These are phyloP conservation scores for Pangasius larnaudii DNA, from an alignment of 2,797 vertebrate species.

Conservation along the genomic window DNA sequence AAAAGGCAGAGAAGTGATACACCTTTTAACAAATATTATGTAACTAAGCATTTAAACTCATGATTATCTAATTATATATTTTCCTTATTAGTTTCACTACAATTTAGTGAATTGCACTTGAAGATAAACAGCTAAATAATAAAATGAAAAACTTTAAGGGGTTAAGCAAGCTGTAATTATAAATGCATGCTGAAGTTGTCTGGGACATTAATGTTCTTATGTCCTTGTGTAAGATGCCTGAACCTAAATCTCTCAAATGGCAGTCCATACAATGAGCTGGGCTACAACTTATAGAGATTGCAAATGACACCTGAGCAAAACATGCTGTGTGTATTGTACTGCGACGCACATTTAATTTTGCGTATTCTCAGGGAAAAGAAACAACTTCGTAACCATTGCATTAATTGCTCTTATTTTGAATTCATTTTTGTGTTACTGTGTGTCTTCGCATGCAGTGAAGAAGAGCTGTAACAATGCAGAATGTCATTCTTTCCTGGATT, in stretches of 20 bases:
- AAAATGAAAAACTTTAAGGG: background rate
- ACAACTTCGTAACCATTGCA: background rate
- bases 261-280: background rate
- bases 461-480: background rate
- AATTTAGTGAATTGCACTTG: background rate
- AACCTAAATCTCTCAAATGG: constrained; percentile 25
- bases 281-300: background rate
- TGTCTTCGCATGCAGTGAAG: background rate
- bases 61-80: background rate
- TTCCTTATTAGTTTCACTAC: background rate
- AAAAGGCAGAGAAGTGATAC: background rate
- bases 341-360: background rate
- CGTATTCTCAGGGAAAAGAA: background rate
- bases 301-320: background rate
- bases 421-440: background rate
- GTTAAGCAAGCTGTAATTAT: background rate
- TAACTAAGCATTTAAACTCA: background rate
- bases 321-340: background rate
- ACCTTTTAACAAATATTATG: background rate
- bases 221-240: constrained; percentile 6
- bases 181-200: background rate
- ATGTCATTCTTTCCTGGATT: background rate
- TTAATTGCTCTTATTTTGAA: background rate
- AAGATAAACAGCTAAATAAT: background rate
- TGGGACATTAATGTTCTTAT: constrained; percentile 1